Percentiles rank a stretch among this genome's conserved stretches.
phyloP scores from a whole-genome alignment of 2,113 vertebrate species.

The Callithrix jacchus region DNA sequence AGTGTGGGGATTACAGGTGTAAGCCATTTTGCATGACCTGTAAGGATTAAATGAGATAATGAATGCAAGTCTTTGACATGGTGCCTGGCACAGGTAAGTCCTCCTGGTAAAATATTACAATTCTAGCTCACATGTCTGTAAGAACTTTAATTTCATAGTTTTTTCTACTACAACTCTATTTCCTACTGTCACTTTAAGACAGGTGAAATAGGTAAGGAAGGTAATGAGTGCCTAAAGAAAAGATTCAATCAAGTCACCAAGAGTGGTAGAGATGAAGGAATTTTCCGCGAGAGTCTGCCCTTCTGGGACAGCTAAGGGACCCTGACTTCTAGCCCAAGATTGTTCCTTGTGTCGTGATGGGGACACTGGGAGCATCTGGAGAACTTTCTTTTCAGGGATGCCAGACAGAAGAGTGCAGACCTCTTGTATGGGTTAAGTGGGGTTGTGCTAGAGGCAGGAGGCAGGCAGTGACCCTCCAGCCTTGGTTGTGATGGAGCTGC shows the following conservation, averaged over 20 bases:
- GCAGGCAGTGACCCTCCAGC: background rate
- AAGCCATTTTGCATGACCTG: no score
- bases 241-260: background rate
- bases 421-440: background rate
- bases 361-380: background rate
- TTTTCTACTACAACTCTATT: background rate
- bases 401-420: background rate
- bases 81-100: background rate
- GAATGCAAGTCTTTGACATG: background rate
- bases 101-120: background rate
- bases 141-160: background rate
- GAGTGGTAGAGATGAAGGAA: background rate
- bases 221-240: background rate
- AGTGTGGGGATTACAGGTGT: no score
- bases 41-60: background rate
- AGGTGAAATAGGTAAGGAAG: background rate
- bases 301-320: background rate
- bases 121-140: background rate
- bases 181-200: background rate
- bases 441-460: background rate
- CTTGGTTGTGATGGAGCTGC: background rate
- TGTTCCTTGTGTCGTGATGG: background rate
- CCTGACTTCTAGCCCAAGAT: background rate
- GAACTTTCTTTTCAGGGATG: background rate
- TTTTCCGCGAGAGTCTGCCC: background rate